Evolutionary conservation across 2,113 vertebrate species (phyloP).

Genomic region (cattle (Bos taurus)): ARS-UCD2.0 NC_037354.1:43084501-43085000

Average conservation of each 20-base stretch:
- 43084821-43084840: not conserved
- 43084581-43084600: not conserved
- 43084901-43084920: not conserved
- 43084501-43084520: not conserved
- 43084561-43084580: not conserved
- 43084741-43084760: not conserved
- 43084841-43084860: not conserved
- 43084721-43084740: not conserved
- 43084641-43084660: not conserved
- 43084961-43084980: not conserved
- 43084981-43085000: too few relatives aligned
- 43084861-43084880: not conserved
- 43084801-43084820: not conserved
- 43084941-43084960: not conserved
- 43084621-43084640: not conserved
- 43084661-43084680: not conserved
- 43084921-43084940: not conserved
- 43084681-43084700: not conserved
- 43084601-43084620: not conserved
- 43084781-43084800: not conserved
- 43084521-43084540: not conserved
- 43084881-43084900: not conserved
- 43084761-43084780: not conserved
- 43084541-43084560: not conserved
- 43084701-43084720: not conserved